Conservation (phyloP, 2,113 vertebrate species). For the Conger conger region DNA sequence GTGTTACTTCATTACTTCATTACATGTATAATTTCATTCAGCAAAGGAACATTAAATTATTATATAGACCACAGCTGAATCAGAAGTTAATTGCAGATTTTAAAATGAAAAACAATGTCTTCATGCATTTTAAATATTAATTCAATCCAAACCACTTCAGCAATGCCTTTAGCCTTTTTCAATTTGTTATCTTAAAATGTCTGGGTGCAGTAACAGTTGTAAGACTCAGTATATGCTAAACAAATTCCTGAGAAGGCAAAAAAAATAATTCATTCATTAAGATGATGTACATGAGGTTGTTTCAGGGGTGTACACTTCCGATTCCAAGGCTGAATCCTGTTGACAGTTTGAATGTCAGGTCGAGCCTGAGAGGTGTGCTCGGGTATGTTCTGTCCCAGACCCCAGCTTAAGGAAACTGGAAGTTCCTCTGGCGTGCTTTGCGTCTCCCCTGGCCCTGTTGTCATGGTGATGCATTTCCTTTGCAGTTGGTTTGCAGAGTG, state of each 20-base stretch:
- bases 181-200: neutral
- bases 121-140: neutral
- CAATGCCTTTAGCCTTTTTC: neutral
- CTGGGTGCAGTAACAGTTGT: neutral
- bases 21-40: too few species aligned
- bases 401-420: constrained; percentile 38
- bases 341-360: neutral
- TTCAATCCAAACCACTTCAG: neutral
- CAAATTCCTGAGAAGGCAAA: neutral
- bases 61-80: neutral
- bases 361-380: neutral
- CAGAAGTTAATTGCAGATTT: neutral
- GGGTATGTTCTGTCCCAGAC: constrained; percentile 18
- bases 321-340: neutral
- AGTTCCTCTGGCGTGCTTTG: constrained; percentile 34
- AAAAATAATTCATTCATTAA: neutral
- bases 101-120: neutral
- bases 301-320: neutral
- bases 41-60: neutral
- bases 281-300: neutral
- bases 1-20: neutral
- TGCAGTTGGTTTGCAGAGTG: constrained; percentile 35
- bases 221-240: neutral
- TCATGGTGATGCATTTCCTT: constrained; percentile 60
- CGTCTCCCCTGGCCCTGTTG: constrained; percentile 51